Conservation (phyloP, 2,113 vertebrate species). For the Podarcis muralis region DNA sequence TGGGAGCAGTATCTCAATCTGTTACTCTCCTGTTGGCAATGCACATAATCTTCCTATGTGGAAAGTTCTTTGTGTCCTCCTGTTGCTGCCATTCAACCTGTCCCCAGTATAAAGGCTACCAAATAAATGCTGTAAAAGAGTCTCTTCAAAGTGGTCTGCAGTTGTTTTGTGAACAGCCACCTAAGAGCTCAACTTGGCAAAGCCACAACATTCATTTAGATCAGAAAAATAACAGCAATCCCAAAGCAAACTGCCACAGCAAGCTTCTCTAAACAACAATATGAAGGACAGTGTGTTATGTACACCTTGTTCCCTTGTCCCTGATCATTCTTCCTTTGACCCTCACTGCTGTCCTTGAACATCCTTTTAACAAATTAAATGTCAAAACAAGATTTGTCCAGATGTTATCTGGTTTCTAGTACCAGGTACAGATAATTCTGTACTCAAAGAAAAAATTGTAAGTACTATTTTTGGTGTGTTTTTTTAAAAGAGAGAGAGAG, state of each 20-base stretch:
- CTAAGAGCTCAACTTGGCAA: too few relatives aligned
- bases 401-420: constrained; percentile 7
- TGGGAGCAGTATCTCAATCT: background rate
- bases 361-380: background rate
- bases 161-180: background rate
- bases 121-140: background rate
- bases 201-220: background rate
- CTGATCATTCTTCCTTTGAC: background rate
- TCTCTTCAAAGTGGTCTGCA: background rate
- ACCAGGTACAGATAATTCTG: constrained; percentile 28
- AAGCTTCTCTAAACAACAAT: background rate
- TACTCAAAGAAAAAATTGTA: constrained; percentile 1
- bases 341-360: background rate
- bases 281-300: too few relatives aligned
- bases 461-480: background rate
- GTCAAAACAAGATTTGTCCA: background rate
- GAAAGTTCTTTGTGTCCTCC: background rate
- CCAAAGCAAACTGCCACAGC: background rate
- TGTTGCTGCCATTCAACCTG: background rate
- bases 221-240: background rate
- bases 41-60: background rate
- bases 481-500: background rate
- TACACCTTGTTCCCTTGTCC: too few relatives aligned
- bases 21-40: too few relatives aligned
- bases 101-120: too few relatives aligned